Conservation (phyloP, 2,888 invertebrate species). For the Macaria notata region DNA sequence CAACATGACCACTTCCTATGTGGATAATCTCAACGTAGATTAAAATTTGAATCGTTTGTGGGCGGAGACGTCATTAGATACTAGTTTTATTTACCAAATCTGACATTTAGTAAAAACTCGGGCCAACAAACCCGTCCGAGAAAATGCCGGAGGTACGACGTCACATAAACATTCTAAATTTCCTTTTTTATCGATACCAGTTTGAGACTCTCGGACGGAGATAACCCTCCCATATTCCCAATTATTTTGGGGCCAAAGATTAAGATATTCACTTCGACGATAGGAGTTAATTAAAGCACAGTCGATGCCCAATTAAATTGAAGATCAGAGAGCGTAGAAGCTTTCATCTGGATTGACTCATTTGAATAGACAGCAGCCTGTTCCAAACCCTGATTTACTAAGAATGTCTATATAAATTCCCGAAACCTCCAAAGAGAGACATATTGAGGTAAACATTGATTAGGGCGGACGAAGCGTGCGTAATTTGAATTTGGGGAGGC, state of each 20-base stretch:
- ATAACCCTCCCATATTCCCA: slow-evolving; percentile 42
- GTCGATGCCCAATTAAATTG: slow-evolving; percentile 30
- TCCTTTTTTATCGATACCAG: slow-evolving; percentile 47
- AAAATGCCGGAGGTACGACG: slow-evolving; percentile 40
- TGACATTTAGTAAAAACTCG: slow-evolving; percentile 46
- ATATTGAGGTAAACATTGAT: slow-evolving; percentile 16
- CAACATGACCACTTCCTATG: slow-evolving; percentile 36
- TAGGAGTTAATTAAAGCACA: slow-evolving; percentile 34
- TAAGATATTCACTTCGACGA: slow-evolving; percentile 33
- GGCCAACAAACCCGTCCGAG: slow-evolving; percentile 41
- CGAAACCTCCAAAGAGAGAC: slow-evolving; percentile 9
- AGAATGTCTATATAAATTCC: slow-evolving; percentile 11
- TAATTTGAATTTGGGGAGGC: slow-evolving; percentile 4
- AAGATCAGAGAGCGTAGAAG: slow-evolving; percentile 25
- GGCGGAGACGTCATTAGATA: slow-evolving; percentile 46
- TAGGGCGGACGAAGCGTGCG: slow-evolving; percentile 1
- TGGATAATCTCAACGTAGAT: slow-evolving; percentile 45
- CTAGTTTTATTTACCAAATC: slow-evolving; percentile 54
- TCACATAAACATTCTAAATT: slow-evolving; percentile 47
- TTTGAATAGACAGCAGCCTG: slow-evolving; percentile 17
- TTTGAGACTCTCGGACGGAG: slow-evolving; percentile 35
- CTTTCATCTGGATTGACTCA: slow-evolving; percentile 26
- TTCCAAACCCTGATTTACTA: slow-evolving; percentile 23
- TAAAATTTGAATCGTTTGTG: slow-evolving; percentile 44
- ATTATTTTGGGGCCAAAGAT: slow-evolving; percentile 41